Base-by-base conservation (phyloP, 2,888 invertebrate genomes). In the Acanthopleura granulata region DNA sequence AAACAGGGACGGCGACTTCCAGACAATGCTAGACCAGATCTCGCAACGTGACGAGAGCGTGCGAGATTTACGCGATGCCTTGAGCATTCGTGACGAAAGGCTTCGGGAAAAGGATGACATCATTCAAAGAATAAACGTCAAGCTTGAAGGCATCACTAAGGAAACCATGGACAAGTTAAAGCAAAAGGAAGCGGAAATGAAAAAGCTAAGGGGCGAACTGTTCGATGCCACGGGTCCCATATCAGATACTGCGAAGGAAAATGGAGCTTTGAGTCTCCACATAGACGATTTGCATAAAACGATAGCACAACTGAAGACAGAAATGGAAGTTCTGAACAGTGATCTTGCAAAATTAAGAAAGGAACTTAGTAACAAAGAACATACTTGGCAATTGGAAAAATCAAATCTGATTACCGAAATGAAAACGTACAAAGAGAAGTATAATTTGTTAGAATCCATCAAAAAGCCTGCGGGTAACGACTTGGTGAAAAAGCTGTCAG, bases 81-180 rank as follows among this genome's bases (percentile, higher is more conserved):
- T 89, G 14, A 70, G 86, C 9, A 79, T 79, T 12, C 77, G 87
- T 30, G 89, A 90, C 71, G 89, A 88, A 62, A 76, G 88, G 49
- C 77, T 90, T 18, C 85, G 82, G 62, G 89, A 89, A 73, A 90
- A 89, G 77, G 89, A 89, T 74, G 86, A 86, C 18, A 81, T 86
- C 18, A 73, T 89, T 18, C 80, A 82, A 71, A 81, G 84, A 62
- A 73, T 89, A 18, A 87, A 86, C 75, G 70, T 76, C 3, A 83
- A 77, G 29, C 77, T 88, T 72, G 85, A 85, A 72, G 85, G 85
- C 57, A 85, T 85, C 62, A 80, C 89, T 9, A 78, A 82, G 15
- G 82, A 84, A 50, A 78, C 81, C 0, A 80, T 79, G 22, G 78
- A 78, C 29, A 82, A 83, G 73, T 62, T 88, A 14, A 83, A 84